Conservation (phyloP, 1,140 invertebrate species). For the Tetragonula clypearis region DNA sequence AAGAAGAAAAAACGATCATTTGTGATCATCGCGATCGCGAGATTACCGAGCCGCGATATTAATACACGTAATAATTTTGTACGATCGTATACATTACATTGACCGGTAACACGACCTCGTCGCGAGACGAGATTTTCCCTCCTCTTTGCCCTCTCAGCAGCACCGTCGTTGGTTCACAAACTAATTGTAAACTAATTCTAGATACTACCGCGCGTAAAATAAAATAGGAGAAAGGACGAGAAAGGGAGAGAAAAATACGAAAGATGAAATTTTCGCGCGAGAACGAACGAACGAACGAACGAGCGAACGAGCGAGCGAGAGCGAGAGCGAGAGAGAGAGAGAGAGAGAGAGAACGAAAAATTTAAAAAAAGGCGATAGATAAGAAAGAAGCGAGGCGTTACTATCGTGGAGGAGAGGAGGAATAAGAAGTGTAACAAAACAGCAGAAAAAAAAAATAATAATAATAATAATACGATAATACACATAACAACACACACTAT, state of each 20-base stretch:
- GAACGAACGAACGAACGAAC: conserved; percentile 43
- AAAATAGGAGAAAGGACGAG: conserved; percentile 56
- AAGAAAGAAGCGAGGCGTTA: conserved; percentile 40
- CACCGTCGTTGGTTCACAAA: conserved; percentile 56
- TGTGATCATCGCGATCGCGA: conserved; percentile 16
- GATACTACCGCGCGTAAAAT: conserved; percentile 72
- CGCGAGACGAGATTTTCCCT: background rate
- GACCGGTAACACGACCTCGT: conserved; percentile 7
- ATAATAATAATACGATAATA: conserved; percentile 61
- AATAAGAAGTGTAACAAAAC: conserved; percentile 62
- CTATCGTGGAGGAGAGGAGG: conserved; percentile 49
- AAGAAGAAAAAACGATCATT: background rate
- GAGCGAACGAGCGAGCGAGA: conserved; percentile 1
- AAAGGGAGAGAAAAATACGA: conserved; percentile 37
- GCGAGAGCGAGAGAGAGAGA: conserved; percentile 31
- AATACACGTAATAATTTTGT: conserved; percentile 53
- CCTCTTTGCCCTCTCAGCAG: conserved; percentile 55
- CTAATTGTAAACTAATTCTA: conserved; percentile 75
- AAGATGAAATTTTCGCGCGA: conserved; percentile 9
- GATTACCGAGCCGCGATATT: background rate
- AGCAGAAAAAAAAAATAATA: conserved; percentile 19
- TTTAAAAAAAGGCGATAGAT: conserved; percentile 37
- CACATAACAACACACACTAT: conserved; percentile 71
- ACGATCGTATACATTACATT: conserved; percentile 22
- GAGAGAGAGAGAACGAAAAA: conserved; percentile 43